Evolutionary conservation across 2,888 invertebrate genomes (phyloP).

Genomic region (Cremastinae sp.): DNA sequence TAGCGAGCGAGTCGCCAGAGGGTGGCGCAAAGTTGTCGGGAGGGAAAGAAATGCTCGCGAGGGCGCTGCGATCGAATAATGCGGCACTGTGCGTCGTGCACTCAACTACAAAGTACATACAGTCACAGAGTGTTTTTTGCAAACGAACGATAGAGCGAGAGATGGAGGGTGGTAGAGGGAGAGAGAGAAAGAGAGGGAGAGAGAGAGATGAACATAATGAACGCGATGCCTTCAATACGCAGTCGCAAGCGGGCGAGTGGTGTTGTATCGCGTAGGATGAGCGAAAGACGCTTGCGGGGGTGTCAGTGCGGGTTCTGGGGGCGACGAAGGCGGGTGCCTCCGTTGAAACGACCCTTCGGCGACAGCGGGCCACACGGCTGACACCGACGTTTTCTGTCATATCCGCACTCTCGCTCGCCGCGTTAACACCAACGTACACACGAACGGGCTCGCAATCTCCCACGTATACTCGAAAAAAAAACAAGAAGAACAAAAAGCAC

Average conservation of each 20-base stretch:
- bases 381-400: conserved; percentile 55
- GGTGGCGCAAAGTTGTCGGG: conserved; percentile 40
- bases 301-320: conserved; percentile 79
- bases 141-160: too few relatives aligned
- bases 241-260: conserved; percentile 40
- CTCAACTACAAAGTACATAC: conserved; percentile 1
- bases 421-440: conserved; percentile 30
- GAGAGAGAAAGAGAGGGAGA: conserved; percentile 14
- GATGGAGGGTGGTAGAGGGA: too few relatives aligned
- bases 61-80: conserved; percentile 17
- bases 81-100: conserved; percentile 36
- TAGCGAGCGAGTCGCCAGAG: conserved; percentile 65
- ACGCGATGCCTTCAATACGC: conserved; percentile 27
- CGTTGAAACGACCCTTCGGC: conserved; percentile 76
- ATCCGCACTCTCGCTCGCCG: conserved; percentile 57
- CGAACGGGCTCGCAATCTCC: conserved; percentile 6
- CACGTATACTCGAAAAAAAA: conserved; percentile 15
- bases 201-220: neutral
- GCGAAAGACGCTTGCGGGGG: conserved; percentile 71
- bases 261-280: conserved; percentile 63
- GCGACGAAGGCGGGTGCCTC: conserved; percentile 78
- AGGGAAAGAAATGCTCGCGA: neutral
- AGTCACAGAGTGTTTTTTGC: neutral
- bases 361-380: conserved; percentile 69
- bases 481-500: neutral